Evolutionary conservation across 2,888 invertebrate genomes (phyloP).

Genomic region (Melanargia galathea): DNA sequence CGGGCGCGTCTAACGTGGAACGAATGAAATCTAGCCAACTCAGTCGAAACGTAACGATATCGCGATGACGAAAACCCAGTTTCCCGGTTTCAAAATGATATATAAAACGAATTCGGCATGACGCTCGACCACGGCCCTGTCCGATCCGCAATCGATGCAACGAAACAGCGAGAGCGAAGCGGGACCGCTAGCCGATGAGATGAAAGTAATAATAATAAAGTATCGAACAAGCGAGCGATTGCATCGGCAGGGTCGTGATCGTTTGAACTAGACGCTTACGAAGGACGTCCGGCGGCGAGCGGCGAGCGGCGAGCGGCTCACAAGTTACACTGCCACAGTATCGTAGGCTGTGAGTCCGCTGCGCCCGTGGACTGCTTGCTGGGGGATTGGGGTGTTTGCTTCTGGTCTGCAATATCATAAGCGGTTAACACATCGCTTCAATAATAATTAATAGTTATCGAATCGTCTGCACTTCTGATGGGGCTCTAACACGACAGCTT

Average conservation of each 20-base stretch:
- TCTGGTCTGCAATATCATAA: constrained; percentile 87
- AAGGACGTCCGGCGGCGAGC: constrained; percentile 23
- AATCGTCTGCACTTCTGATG: not conserved
- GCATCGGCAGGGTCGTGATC: constrained; percentile 39
- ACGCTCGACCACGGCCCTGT: constrained; percentile 58
- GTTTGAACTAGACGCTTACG: constrained; percentile 27
- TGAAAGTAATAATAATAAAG: constrained; percentile 39
- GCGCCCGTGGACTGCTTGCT: constrained; percentile 87
- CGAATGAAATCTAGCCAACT: constrained; percentile 72
- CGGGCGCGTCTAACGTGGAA: constrained; percentile 55
- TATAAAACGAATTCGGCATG: constrained; percentile 23
- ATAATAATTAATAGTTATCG: not conserved
- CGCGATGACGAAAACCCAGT: constrained; percentile 66
- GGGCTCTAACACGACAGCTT: not conserved
- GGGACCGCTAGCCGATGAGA: constrained; percentile 34
- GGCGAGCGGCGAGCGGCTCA: constrained; percentile 75
- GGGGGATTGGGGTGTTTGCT: constrained; percentile 89
- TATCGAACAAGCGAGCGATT: constrained; percentile 31
- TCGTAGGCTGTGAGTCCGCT: constrained; percentile 99
- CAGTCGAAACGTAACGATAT: constrained; percentile 72
- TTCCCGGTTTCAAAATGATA: constrained; percentile 46
- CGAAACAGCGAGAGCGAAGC: constrained; percentile 43
- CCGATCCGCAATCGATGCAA: constrained; percentile 49
- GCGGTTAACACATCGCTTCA: constrained; percentile 8
- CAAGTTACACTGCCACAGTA: constrained; percentile 99